Evolutionary conservation across 2,797 vertebrate species (phyloP).

Genomic region (Pachyuromys duprasi): DNA sequence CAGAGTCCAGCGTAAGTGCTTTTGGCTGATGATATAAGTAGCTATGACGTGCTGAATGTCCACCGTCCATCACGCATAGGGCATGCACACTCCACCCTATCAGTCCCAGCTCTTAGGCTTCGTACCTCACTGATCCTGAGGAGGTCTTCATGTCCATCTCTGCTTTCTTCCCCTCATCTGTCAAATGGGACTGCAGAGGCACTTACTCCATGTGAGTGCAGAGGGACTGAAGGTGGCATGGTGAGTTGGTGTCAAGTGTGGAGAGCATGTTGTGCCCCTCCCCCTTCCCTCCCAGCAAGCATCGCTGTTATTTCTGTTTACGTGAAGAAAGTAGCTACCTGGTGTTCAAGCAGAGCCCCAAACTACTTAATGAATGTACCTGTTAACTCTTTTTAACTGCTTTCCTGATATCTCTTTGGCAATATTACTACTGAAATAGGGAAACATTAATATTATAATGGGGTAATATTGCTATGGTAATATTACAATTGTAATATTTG

Average conservation of each 20-base stretch:
- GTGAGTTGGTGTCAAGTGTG: not conserved
- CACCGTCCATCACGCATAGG: not conserved
- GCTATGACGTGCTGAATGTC: not conserved
- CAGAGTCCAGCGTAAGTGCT: not conserved
- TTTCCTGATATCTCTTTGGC: not conserved
- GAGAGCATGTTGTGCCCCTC: not conserved
- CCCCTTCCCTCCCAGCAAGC: too few species aligned
- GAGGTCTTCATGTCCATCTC: not conserved
- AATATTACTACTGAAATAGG: not conserved
- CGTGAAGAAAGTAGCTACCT: not conserved
- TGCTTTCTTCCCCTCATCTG: not conserved
- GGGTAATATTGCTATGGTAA: not conserved
- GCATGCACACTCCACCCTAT: not conserved
- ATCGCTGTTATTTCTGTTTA: not conserved
- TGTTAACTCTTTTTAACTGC: not conserved
- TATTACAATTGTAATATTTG: not conserved
- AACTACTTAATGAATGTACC: not conserved
- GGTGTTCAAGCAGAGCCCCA: not conserved
- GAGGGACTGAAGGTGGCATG: not conserved
- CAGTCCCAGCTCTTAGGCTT: not conserved
- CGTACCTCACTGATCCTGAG: not conserved
- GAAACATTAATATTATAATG: not conserved
- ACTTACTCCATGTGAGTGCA: not conserved
- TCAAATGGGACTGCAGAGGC: not conserved
- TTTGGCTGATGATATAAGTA: not conserved